Evolutionary conservation across 2,888 invertebrate genomes (phyloP).

Genomic region (Clanis bilineata): DNA sequence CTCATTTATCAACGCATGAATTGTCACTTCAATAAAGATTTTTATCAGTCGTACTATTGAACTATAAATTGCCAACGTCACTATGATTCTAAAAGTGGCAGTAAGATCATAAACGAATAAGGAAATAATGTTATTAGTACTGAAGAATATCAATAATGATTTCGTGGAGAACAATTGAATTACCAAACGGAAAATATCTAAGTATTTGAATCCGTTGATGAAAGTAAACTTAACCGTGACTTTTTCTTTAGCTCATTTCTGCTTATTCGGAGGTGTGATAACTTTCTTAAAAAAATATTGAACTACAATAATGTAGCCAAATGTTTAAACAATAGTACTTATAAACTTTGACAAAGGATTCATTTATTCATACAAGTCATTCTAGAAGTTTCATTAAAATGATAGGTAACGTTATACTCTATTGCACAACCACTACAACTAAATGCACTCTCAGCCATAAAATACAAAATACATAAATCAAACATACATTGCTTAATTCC

Average conservation of each 20-base stretch:
- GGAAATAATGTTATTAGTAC: too few species aligned
- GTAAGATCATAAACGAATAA: too few species aligned
- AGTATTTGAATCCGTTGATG: too few species aligned
- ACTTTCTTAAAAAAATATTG: neutral
- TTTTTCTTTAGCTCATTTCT: too few species aligned
- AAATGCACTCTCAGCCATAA: neutral
- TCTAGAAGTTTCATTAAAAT: neutral
- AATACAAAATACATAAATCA: neutral
- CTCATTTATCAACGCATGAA: neutral
- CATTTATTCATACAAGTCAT: neutral
- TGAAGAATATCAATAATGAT: too few species aligned
- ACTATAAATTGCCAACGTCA: neutral
- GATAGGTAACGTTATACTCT: neutral
- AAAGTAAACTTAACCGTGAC: too few species aligned
- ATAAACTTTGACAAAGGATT: neutral
- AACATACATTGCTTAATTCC: neutral
- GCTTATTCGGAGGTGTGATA: too few species aligned
- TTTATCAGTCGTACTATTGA: neutral
- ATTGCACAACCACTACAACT: constrained; percentile 4
- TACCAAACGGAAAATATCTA: too few species aligned
- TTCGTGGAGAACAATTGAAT: too few species aligned
- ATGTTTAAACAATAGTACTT: neutral
- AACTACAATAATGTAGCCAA: neutral
- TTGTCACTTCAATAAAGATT: neutral
- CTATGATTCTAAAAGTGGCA: too few species aligned